Conservation (phyloP, 2,113 vertebrate species). For the Thamnaconus septentrionalis region DNA sequence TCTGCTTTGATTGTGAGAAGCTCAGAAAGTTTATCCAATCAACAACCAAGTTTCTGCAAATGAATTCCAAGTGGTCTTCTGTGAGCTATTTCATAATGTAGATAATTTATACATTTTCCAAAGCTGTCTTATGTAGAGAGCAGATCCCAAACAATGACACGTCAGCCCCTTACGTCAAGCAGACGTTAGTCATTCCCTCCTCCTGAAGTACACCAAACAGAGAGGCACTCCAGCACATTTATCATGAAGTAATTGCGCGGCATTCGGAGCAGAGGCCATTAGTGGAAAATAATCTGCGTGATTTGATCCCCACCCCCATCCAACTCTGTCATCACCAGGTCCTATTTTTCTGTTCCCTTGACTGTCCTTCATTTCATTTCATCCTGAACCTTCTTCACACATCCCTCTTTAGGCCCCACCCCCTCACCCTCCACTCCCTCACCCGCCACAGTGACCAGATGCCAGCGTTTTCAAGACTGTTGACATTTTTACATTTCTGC, state of each 20-base stretch:
- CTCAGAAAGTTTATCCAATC: too few relatives aligned
- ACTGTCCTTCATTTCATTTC: background rate
- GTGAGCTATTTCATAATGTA: too few relatives aligned
- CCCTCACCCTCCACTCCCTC: background rate
- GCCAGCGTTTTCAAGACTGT: conserved; percentile 56
- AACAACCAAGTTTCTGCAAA: too few relatives aligned
- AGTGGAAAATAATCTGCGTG: conserved; percentile 50
- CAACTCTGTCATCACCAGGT: background rate
- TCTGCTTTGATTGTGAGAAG: too few relatives aligned
- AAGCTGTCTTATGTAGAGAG: conserved; percentile 24
- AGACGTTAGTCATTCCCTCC: conserved; percentile 36
- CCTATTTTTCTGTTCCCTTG: background rate
- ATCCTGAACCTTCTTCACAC: background rate
- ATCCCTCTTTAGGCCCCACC: background rate
- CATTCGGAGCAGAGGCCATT: conserved; percentile 49
- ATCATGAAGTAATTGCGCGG: conserved; percentile 39
- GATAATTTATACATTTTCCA: too few relatives aligned
- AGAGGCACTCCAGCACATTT: conserved; percentile 47
- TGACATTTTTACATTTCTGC: conserved; percentile 66
- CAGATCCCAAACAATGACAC: conserved; percentile 28
- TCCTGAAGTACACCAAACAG: conserved; percentile 27
- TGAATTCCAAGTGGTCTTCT: too few relatives aligned
- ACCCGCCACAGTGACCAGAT: conserved; percentile 58
- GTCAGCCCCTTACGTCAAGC: too few relatives aligned
- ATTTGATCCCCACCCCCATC: conserved; percentile 19